These are phyloP conservation scores for Orthosia gracilis DNA, from an alignment of 2,888 invertebrate species.

Conservation along the genomic window DNA sequence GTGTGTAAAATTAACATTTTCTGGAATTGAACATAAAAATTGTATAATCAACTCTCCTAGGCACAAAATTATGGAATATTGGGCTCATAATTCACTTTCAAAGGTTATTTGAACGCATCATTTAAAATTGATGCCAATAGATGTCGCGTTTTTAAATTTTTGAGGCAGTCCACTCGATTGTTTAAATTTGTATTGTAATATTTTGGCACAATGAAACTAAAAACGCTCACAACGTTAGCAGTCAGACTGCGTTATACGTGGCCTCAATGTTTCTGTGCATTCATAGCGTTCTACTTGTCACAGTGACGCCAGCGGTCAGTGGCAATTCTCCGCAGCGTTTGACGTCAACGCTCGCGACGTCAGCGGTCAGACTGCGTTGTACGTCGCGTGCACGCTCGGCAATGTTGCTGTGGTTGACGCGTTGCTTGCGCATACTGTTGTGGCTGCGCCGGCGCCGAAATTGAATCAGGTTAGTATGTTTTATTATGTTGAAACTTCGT, in stretches of 20 bases:
- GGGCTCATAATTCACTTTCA: too few species aligned
- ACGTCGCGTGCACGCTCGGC: slow-evolving; percentile 96
- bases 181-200: too few species aligned
- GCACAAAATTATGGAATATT: too few species aligned
- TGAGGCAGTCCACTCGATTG: too few species aligned
- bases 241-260: slow-evolving; percentile 97
- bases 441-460: slow-evolving; percentile 49
- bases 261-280: slow-evolving; percentile 95
- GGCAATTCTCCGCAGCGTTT: slow-evolving; percentile 97
- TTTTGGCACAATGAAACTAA: too few species aligned
- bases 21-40: too few species aligned
- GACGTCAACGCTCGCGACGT: slow-evolving; percentile 98
- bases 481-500: too few species aligned
- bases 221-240: slow-evolving; percentile 93
- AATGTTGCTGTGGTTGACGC: slow-evolving; percentile 95
- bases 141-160: too few species aligned
- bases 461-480: slow-evolving; percentile 32
- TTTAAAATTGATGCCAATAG: too few species aligned
- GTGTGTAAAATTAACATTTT: too few species aligned
- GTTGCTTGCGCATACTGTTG: slow-evolving; percentile 88
- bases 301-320: slow-evolving; percentile 94
- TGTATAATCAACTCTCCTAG: too few species aligned
- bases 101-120: too few species aligned
- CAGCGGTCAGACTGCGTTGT: slow-evolving; percentile 97
- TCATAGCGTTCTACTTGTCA: neutral